A percentile compares a stretch with the other conserved stretches of the same genome.
These are phyloP conservation scores for Limnodromus scolopaceus DNA, from an alignment of 2,797 vertebrate species.

Conservation along the genomic window DNA sequence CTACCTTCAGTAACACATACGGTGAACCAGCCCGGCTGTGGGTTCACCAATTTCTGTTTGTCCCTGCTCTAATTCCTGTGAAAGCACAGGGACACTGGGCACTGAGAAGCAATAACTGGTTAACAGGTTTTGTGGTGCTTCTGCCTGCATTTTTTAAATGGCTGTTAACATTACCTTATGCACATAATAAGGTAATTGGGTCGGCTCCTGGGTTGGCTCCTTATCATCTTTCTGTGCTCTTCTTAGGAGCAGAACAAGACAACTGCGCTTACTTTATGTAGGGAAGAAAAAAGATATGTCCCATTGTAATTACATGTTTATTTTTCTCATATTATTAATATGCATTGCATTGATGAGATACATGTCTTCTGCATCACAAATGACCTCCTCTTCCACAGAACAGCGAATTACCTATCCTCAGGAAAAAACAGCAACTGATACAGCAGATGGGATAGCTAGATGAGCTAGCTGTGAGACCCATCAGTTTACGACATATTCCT, in stretches of 20 bases:
- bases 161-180: not conserved
- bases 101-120: not conserved
- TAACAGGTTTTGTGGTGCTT: not conserved
- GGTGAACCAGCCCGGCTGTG: not conserved
- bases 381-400: not conserved
- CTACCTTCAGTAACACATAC: not conserved
- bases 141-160: fast-evolving
- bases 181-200: not conserved
- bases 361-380: not conserved
- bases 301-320: not conserved
- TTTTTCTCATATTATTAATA: not conserved
- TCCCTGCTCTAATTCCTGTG: not conserved
- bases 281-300: not conserved
- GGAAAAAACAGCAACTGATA: not conserved
- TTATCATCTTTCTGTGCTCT: not conserved
- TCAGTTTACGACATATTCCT: not conserved
- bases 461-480: not conserved
- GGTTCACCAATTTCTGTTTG: not conserved
- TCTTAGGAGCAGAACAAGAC: not conserved
- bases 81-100: not conserved
- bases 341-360: not conserved
- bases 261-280: not conserved
- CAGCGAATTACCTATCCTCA: not conserved
- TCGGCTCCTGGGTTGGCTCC: not conserved
- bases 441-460: not conserved